Base-by-base conservation (phyloP, 2,797 vertebrate genomes). In the Perdix hodgsoniae region DNA sequence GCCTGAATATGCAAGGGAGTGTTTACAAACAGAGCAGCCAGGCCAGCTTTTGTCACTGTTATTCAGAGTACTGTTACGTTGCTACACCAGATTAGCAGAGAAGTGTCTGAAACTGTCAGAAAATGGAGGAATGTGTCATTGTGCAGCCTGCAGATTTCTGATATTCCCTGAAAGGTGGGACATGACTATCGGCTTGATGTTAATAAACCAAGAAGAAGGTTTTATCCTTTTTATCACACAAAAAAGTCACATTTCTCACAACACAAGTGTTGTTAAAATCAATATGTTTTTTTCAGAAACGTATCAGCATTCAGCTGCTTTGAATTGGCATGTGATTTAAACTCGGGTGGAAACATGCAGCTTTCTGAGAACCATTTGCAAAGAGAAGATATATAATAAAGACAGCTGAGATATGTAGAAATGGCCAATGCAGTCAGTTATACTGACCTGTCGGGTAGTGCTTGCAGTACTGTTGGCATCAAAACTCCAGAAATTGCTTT, bases 401-500 rank as follows among this genome's bases (percentile, higher is more conserved):
- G 73, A 47, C 40, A 87, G 42, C n/a, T 56, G 72, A 87, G 69
- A 16, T 21, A n/a, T 21, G 12, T 72, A n/a, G 31, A 76, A 63
- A 16, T 35, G 14, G 10, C n/a, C 50, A 75, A 11, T 47, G 33
- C 49, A 42, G 24, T 22, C 33, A 33, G 19, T 69, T 56, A 8
- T 59, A 95, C 98, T 96, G 92, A 99, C 99, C 99, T 99, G 96
- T 99, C 99, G 69, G 99, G 99, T 86, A 99, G 97, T 4, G 99
- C 99, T 97, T 99, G 99, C 76, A 99, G 96, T 90, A 99, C 99
- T 0, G 99, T 99, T 95, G 99, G 99, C 99, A 99, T 99, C 94
- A 99, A 98, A 78, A 99, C 99, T 54, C 99, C 99, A 31, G 99
- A 99, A 97, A 99, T 99, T 84, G 99, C 99, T 97, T 99, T 99